These are phyloP conservation scores for Tychaedon coryphoeus DNA, from an alignment of 2,113 vertebrate genomes.

Conservation along the genomic window DNA sequence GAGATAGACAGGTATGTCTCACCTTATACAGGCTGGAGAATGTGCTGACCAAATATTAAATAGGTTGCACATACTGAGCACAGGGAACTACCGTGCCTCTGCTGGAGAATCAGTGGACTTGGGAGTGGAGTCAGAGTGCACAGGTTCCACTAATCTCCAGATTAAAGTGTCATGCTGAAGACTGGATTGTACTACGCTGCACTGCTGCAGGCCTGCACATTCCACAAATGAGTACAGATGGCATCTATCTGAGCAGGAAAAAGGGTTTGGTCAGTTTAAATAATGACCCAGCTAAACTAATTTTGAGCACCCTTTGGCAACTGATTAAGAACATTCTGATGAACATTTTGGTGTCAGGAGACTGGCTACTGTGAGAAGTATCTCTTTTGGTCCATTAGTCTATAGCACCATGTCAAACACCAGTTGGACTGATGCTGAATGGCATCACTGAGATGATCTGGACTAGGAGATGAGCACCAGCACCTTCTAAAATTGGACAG, in stretches of 20 bases:
- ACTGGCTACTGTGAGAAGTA: rapidly evolving
- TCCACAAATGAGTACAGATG: not conserved
- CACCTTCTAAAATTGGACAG: not conserved
- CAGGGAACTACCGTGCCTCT: not conserved
- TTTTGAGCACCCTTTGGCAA: not conserved
- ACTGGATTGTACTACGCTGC: not conserved
- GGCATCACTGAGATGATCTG: not conserved
- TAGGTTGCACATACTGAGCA: not conserved
- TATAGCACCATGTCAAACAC: not conserved
- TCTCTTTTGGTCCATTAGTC: not conserved
- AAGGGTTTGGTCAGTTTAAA: not conserved
- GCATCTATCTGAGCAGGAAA: not conserved
- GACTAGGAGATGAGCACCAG: not conserved
- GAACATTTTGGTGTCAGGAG: not conserved
- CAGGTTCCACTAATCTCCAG: not conserved
- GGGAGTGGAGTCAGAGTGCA: not conserved
- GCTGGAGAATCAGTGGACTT: not conserved
- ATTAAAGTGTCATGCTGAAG: not conserved
- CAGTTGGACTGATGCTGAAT: not conserved
- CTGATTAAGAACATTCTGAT: not conserved
- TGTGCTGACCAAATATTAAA: not conserved
- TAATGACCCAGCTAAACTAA: not conserved
- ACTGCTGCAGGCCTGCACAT: not conserved
- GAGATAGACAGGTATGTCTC: not conserved
- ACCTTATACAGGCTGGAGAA: not conserved